phyloP scores from a whole-genome alignment of 2,888 invertebrate species.

The Stenolophus ochropezus region DNA sequence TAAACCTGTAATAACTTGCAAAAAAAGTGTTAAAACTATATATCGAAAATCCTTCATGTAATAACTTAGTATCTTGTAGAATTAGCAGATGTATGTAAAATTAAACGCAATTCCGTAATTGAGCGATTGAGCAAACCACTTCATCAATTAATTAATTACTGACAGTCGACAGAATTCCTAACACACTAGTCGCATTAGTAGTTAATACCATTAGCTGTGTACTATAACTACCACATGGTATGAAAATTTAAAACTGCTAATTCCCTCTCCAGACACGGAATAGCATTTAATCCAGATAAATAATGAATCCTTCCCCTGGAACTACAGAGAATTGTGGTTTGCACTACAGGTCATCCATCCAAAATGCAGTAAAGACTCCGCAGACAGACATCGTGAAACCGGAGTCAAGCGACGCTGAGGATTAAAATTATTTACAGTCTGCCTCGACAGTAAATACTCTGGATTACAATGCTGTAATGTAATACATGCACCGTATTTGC shows the following conservation, averaged over 20 bases:
- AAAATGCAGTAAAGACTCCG: not conserved
- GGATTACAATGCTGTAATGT: not conserved
- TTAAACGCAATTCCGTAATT: not conserved
- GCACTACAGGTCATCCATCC: not conserved
- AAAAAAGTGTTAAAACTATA: too few species aligned
- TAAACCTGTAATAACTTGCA: too few species aligned
- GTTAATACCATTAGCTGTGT: not conserved
- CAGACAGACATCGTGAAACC: not conserved
- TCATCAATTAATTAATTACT: not conserved
- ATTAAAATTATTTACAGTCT: not conserved
- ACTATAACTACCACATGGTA: not conserved
- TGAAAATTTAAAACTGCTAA: not conserved
- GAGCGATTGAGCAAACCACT: not conserved
- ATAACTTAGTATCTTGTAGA: too few species aligned
- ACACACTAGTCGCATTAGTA: not conserved
- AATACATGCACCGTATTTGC: not conserved
- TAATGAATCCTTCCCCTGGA: not conserved
- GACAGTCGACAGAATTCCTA: not conserved
- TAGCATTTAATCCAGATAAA: not conserved
- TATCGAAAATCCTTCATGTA: too few species aligned
- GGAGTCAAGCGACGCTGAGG: not conserved
- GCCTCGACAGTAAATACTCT: not conserved
- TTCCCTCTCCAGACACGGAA: not conserved
- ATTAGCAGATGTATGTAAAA: too few species aligned
- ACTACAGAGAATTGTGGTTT: not conserved